Conservation (phyloP, 2,113 vertebrate species). For the Pungitius pungitius region DNA sequence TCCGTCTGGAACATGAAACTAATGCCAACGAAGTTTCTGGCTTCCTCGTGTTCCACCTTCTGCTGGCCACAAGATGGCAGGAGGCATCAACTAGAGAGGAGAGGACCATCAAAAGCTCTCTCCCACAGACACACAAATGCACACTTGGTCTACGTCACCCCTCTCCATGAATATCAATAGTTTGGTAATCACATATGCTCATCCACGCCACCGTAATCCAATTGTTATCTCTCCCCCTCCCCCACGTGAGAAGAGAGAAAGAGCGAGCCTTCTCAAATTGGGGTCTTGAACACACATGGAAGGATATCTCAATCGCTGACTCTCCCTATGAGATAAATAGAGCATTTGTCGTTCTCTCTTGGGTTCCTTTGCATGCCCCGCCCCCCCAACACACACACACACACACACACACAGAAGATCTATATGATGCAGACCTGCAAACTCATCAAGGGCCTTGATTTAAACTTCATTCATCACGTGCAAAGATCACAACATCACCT, state of each 20-base stretch:
- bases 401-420: not conserved
- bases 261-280: conserved; percentile 6
- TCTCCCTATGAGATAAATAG: not conserved
- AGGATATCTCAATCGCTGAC: not conserved
- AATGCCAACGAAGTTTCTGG: not conserved
- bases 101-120: not conserved
- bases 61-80: conserved; percentile 64
- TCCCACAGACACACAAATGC: not conserved
- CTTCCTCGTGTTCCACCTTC: not conserved
- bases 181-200: conserved; percentile 38
- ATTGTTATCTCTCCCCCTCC: conserved; percentile 13
- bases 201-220: conserved; percentile 45
- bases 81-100: conserved; percentile 36
- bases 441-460: too few relatives aligned
- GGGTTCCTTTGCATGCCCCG: not conserved
- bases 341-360: conserved; percentile 6
- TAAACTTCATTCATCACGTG: too few relatives aligned
- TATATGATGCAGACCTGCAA: not conserved
- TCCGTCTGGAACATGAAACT: not conserved
- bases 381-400: not conserved
- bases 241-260: not conserved
- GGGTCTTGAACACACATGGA: conserved; percentile 20
- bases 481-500: too few relatives aligned
- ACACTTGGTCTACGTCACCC: not conserved
- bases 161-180: conserved; percentile 36